Conservation (phyloP, 2,888 invertebrate genomes). For the Clanis bilineata region DNA sequence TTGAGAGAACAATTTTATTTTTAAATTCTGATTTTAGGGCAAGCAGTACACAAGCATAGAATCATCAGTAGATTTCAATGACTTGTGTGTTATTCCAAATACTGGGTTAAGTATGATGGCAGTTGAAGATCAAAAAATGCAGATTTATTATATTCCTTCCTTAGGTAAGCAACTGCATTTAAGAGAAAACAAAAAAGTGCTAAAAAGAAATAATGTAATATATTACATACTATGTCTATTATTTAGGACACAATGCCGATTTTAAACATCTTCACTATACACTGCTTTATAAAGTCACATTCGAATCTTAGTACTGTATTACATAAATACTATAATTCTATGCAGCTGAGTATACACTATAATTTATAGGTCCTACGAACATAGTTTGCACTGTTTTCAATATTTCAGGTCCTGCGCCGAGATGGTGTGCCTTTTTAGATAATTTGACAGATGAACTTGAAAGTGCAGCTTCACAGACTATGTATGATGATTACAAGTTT, state of each 20-base stretch:
- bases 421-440: constrained; percentile 98
- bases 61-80: constrained; percentile 92
- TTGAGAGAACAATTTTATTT: background rate
- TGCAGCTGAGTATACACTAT: too few relatives aligned
- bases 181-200: too few relatives aligned
- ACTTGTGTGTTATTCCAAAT: constrained; percentile 94
- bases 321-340: too few relatives aligned
- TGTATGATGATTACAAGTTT: constrained; percentile 99
- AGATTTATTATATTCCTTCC: constrained; percentile 96
- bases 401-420: constrained; percentile 92
- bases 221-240: too few relatives aligned
- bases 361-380: too few relatives aligned
- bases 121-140: constrained; percentile 96
- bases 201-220: too few relatives aligned
- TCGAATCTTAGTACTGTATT: too few relatives aligned
- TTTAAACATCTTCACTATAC: too few relatives aligned
- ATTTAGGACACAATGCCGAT: too few relatives aligned
- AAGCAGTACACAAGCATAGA: constrained; percentile 97
- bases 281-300: too few relatives aligned
- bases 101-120: constrained; percentile 97
- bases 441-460: constrained; percentile 98
- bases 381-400: background rate
- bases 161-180: constrained; percentile 80
- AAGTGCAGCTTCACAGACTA: constrained; percentile 89
- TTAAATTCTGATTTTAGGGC: constrained; percentile 83